Conservation (phyloP, 1,140 invertebrate genomes). For the Drosophila santomea region DNA sequence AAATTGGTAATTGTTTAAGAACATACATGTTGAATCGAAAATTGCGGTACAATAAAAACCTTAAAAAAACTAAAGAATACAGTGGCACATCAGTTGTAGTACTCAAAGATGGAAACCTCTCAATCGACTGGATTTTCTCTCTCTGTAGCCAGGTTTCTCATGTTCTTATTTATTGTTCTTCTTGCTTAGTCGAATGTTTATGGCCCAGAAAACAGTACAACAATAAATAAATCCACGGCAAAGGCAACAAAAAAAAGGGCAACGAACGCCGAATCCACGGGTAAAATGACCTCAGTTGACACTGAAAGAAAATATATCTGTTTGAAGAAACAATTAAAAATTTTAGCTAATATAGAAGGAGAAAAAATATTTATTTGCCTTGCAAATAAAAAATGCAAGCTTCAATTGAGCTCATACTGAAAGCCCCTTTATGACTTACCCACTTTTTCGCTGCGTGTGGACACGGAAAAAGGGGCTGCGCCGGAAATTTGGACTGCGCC, state of each 20-base stretch:
- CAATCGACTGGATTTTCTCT: not conserved
- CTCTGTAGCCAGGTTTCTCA: not conserved
- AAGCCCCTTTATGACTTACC: not conserved
- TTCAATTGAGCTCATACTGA: not conserved
- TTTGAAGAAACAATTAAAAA: not conserved
- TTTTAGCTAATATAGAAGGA: no score
- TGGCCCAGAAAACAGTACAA: constrained; percentile 30
- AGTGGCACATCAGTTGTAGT: no score
- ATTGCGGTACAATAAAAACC: no score
- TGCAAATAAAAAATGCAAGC: no score
- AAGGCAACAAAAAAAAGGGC: constrained; percentile 23
- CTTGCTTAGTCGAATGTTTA: constrained; percentile 25
- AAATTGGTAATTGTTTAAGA: no score
- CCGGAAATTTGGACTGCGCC: constrained; percentile 56
- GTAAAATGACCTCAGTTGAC: not conserved
- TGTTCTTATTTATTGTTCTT: constrained; percentile 20
- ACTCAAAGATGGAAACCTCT: no score
- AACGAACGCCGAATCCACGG: constrained; percentile 36
- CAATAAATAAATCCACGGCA: constrained; percentile 57
- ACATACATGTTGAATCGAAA: no score
- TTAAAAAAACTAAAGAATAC: no score
- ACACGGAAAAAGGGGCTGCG: constrained; percentile 1
- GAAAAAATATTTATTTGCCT: not conserved
- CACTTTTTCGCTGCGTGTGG: constrained; percentile 1
- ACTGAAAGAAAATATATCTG: constrained; percentile 11